A percentile compares a stretch with the other conserved stretches of the same genome.
Conservation (phyloP, 2,888 invertebrate species). For the Synanthedon vespiformis region DNA sequence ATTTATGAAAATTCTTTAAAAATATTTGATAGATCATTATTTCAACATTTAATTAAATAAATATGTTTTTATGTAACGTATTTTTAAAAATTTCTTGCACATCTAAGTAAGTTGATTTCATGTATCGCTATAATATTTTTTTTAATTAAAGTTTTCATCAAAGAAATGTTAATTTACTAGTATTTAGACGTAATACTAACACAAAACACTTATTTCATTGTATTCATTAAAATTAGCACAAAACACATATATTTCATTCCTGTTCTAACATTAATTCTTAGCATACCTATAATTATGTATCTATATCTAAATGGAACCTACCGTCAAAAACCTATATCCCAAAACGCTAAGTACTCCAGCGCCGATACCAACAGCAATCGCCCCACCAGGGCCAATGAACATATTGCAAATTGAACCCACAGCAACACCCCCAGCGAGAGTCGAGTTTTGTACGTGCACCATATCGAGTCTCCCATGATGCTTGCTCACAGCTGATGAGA, state of each 20-base stretch:
- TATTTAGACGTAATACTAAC: not conserved
- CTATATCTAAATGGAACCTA: constrained; percentile 36
- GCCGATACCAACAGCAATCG: constrained; percentile 81
- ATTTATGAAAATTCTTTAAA: too few species aligned
- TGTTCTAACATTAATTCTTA: too few species aligned
- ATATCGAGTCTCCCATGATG: constrained; percentile 84
- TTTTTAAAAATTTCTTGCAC: too few species aligned
- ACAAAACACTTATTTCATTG: not conserved
- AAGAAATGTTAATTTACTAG: too few species aligned
- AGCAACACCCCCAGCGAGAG: constrained; percentile 93
- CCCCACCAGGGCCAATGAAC: constrained; percentile 86
- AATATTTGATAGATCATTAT: too few species aligned
- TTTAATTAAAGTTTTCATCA: too few species aligned
- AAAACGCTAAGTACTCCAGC: constrained; percentile 84
- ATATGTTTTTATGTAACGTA: too few species aligned
- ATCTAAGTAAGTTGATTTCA: too few species aligned
- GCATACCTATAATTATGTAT: constrained; percentile 3
- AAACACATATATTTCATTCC: not conserved
- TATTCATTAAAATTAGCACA: not conserved
- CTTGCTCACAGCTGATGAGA: constrained; percentile 80
- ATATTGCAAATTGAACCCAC: constrained; percentile 88
- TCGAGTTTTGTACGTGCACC: constrained; percentile 95
- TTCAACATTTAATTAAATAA: too few species aligned
- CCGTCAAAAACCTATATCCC: constrained; percentile 83
- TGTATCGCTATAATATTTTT: too few species aligned